phyloP scores from a whole-genome alignment of 2,797 vertebrate species.

The Pseudomugil tenellus region DNA sequence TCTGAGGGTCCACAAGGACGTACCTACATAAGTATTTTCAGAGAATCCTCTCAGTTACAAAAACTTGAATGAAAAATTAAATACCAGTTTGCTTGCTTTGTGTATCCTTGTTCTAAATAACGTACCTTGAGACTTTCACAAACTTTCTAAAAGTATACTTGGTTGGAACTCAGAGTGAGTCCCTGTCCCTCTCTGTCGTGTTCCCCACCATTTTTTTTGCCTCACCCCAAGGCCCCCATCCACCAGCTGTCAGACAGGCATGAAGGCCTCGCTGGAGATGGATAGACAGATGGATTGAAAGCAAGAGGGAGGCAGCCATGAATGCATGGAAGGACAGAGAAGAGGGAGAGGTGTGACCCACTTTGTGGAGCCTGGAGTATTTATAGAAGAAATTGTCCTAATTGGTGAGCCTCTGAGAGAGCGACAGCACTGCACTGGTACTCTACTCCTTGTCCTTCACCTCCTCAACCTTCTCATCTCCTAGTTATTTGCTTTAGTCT shows the following conservation, averaged over 20 bases:
- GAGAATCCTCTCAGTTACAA: too few relatives aligned
- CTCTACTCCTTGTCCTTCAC: conserved; percentile 71
- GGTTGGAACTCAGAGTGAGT: conserved; percentile 10
- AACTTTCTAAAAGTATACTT: conserved; percentile 17
- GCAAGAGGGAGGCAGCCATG: conserved; percentile 57
- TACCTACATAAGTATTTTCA: too few relatives aligned
- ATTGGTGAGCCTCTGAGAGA: conserved; percentile 80
- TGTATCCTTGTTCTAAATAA: background rate
- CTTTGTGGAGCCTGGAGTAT: conserved; percentile 77
- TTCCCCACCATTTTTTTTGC: conserved; percentile 20
- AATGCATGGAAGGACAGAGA: conserved; percentile 56
- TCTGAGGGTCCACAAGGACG: background rate
- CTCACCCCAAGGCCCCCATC: conserved; percentile 42
- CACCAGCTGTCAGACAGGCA: conserved; percentile 58
- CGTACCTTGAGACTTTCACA: conserved; percentile 4
- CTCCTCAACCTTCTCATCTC: conserved; percentile 54
- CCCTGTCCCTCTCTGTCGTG: conserved; percentile 1
- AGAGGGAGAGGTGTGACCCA: conserved; percentile 75
- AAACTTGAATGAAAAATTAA: background rate
- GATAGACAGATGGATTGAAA: conserved; percentile 64
- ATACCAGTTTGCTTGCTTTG: background rate
- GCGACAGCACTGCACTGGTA: conserved; percentile 68
- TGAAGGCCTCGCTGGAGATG: conserved; percentile 53
- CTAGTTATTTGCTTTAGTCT: conserved; percentile 22
- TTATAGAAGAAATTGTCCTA: conserved; percentile 85